Evolutionary conservation across 2,888 invertebrate genomes (phyloP).

Genomic region (Drosophila pseudotalamancana): DNA sequence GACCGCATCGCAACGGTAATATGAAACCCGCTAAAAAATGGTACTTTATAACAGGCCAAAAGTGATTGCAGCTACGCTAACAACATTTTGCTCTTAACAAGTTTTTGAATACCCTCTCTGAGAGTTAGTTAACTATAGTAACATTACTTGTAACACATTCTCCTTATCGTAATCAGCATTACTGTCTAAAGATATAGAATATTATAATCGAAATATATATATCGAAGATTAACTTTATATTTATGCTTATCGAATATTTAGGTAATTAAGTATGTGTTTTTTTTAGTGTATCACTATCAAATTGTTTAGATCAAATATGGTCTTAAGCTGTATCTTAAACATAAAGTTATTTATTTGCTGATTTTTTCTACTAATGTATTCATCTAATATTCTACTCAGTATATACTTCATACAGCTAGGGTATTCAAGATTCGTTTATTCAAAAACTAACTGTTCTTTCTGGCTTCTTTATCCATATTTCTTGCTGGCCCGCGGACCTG

Average conservation of each 20-base stretch:
- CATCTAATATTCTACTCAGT: too few species aligned
- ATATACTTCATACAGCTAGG: too few species aligned
- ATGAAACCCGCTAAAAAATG: slow-evolving; percentile 70
- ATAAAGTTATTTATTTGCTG: too few species aligned
- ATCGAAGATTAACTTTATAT: too few species aligned
- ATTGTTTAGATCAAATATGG: too few species aligned
- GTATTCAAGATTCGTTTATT: background rate
- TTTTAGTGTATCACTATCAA: too few species aligned
- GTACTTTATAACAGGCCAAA: slow-evolving; percentile 48
- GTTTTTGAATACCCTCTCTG: slow-evolving; percentile 10
- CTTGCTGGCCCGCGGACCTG: slow-evolving; percentile 38
- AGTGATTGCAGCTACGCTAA: slow-evolving; percentile 59
- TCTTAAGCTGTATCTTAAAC: too few species aligned
- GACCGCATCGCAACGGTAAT: slow-evolving; percentile 76
- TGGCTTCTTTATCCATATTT: slow-evolving; percentile 7
- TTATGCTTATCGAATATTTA: too few species aligned
- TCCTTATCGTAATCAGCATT: background rate
- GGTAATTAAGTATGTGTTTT: too few species aligned
- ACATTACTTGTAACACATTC: background rate
- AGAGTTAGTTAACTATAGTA: background rate
- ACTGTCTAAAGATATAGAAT: too few species aligned
- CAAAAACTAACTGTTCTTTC: slow-evolving; percentile 1
- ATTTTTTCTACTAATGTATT: too few species aligned
- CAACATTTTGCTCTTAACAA: slow-evolving; percentile 78
- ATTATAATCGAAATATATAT: too few species aligned